Evolutionary conservation across 2,113 vertebrate species (phyloP), one percentile per base, ranked within the genome.

Genomic region (Caranx ignobilis): DNA sequence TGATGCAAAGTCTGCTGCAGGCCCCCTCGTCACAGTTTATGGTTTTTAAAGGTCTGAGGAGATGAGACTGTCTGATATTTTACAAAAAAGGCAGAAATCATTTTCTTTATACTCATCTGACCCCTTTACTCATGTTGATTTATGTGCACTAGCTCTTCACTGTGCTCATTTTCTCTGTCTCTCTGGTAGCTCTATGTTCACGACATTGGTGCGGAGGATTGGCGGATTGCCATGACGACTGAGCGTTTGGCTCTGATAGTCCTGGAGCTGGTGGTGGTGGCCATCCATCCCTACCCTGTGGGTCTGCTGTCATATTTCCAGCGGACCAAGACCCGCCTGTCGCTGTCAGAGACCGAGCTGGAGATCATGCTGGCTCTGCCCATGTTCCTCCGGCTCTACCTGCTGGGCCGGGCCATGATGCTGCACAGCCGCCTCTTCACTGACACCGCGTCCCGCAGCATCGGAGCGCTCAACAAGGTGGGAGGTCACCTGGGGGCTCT

Each of bases 321-420:
- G 85, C 94, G 95, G 91, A 94, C 94, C 77, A 92, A 91, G 0
- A 88, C 94, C 2, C 82, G 90, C 0, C 92, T 94, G 2, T 91
- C 95, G 0, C 94, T 95, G 63, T 96, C 96, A 0, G 95, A 97
- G 32, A 97, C 97, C 0, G 97, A 98, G 16, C 95, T 97, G 92
- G 97, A 99, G 81, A 95, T 98, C 84, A 89, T 97, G 45, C 94
- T 99, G 68, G 97, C 97, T 19, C 95, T 98, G 84, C 97, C 97
- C 89, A 99, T 99, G 97, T 99, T 98, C 92, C 93, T 99, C 76
- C 89, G 97, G 10, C 96, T 99, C 61, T 99, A 98, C 94, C 95
- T 99, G 92, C 95, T 98, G 37, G 97, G 95, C 50, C 96, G 97
- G 0, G 96, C 97, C 56, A 96, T 97, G 97, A 96, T 99, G 52